Base-by-base conservation (phyloP, 1,140 invertebrate species). In the Argopecten irradians region DNA sequence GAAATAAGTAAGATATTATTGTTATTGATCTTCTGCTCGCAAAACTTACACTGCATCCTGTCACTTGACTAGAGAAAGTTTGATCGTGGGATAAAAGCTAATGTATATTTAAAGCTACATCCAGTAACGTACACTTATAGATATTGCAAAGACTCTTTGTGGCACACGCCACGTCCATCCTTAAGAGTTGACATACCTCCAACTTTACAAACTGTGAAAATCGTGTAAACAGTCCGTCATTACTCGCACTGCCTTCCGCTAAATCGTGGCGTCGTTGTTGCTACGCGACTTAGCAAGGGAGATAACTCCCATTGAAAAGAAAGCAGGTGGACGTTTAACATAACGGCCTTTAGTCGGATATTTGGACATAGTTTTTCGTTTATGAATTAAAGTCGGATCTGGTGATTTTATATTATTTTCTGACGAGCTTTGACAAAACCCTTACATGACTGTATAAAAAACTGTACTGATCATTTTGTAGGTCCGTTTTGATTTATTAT, bases 211-310 rank as follows among this genome's bases (percentile, higher is more conserved):
- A n/a, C 55, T 71, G 55, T 71, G 55, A 71, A 28, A 71, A 71
- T 28, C 22, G 55, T n/a, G 55, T 71, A 71, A 71, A 71, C 55
- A 71, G 28, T 71, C 55, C 55, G 55, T n/a, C 55, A 71, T 71
- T 71, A 71, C 55, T 71, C 22, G 55, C 55, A 71, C 55, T 71
- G n/a, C 55, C 55, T 71, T 71, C 55, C 55, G 55, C 55, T 71
- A 16, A 71, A 71, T n/a, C 22, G 55, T 71, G 55, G 55, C 55
- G 55, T 71, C 28, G 43, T 46, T 71, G 55, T 71, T 71, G 55
- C 55, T 71, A 71, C 55, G 55, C 55, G 55, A 71, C 55, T 71
- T 71, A n/a, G 16, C 55, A 71, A 28, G 55, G 55, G 55, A 71
- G 5, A 11, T 71, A 71, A 71, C 55, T 71, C 55, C 55, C 55